Evolutionary conservation across 2,797 vertebrate genomes (phyloP), one percentile per base, ranked within the genome.

Genomic region (Sebastes variabilis): DNA sequence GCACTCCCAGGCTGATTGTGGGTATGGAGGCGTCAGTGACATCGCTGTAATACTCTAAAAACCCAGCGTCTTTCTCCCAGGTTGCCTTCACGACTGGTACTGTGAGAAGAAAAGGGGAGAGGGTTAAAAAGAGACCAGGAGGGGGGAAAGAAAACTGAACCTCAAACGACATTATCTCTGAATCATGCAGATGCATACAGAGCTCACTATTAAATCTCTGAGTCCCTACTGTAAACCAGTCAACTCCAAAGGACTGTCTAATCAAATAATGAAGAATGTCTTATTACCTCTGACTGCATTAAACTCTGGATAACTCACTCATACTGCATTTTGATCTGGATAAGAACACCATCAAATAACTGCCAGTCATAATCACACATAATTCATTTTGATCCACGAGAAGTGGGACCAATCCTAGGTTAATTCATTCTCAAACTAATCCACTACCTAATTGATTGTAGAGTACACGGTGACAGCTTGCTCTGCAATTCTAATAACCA

Each of bases 61-160:
- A 82, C 4, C 73, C 90, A 14, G 97, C 95, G 25, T 97, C 95
- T 68, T 90, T 91, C 66, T 96, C 97, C 97, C 97, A 99, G 0
- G 97, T 99, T 70, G 95, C 95, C 90, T 98, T 98, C 66, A 99
- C 97, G 18, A 98, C 94, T 8, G 97, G 95, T 74, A 99, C 98
- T 98, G 92, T n/a, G 55, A 80, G 70, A 18, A 64, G 58, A 52
- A 65, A 76, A 5, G 36, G 8, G 8, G 2, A 24, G 10, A 54
- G 9, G n/a, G 7, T 16, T 3, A 22, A 38, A 52, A 42, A 54
- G 7, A 22, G 6, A 62, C 4, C 16, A 27, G n/a, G 52, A 5
- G 34, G 34, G 38, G 11, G 11, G 29, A 64, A n/a, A 22, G 6
- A 72, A 22, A 49, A 69, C 12, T 2, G 2, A 58, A 32, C 20